These are phyloP conservation scores for Andrena minutula DNA, from an alignment of 2,888 invertebrate species.

Conservation along the genomic window DNA sequence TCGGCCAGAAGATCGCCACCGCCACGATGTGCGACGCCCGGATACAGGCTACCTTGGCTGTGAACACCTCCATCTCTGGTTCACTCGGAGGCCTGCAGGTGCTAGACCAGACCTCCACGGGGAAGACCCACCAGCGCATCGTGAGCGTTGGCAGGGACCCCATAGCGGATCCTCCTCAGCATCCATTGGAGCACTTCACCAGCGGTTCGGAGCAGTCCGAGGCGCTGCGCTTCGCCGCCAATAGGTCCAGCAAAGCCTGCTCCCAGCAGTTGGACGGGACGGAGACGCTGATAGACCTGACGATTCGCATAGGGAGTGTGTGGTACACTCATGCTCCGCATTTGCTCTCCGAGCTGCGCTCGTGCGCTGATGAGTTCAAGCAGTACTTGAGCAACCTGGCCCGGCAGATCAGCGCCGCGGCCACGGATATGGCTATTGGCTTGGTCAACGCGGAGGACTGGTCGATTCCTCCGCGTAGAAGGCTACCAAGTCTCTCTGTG, in stretches of 20 bases:
- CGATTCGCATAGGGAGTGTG: constrained; percentile 86
- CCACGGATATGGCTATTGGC: constrained; percentile 97
- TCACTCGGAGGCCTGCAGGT: constrained; percentile 97
- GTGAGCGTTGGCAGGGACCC: constrained; percentile 94
- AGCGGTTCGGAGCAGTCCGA: constrained; percentile 81
- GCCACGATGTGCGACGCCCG: constrained; percentile 96
- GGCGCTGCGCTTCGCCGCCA: constrained; percentile 87
- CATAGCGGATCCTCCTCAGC: constrained; percentile 85
- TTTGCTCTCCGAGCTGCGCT: constrained; percentile 93
- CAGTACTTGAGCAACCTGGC: constrained; percentile 94
- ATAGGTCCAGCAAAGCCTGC: constrained; percentile 76
- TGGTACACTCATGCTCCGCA: constrained; percentile 97
- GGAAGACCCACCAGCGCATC: constrained; percentile 93
- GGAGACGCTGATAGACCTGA: constrained; percentile 81
- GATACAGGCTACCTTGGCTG: constrained; percentile 93
- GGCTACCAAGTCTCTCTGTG: constrained; percentile 84
- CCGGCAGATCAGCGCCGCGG: constrained; percentile 94
- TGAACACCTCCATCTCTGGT: constrained; percentile 89
- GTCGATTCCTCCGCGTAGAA: constrained; percentile 85
- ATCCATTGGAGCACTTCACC: constrained; percentile 80
- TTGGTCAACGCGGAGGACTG: constrained; percentile 90
- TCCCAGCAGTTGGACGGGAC: constrained; percentile 47
- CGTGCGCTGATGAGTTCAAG: constrained; percentile 96
- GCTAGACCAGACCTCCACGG: constrained; percentile 94
- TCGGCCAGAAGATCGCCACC: constrained; percentile 96